phyloP scores from a whole-genome alignment of 2,797 vertebrate genomes.

The Sebastes cheni region DNA sequence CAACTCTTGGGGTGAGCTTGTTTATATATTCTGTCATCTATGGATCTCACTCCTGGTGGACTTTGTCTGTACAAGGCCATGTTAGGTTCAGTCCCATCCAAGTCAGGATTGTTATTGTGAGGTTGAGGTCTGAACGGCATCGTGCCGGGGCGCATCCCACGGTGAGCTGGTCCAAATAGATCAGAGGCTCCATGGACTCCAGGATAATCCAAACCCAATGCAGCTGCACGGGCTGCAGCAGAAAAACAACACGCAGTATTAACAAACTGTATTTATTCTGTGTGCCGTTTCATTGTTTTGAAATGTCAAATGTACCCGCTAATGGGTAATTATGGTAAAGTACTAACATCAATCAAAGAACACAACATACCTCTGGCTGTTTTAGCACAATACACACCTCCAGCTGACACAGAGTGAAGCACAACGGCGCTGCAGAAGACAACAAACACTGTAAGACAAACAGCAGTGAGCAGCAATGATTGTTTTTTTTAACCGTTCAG shows the following conservation, averaged over 20 bases:
- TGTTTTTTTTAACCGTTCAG: neutral
- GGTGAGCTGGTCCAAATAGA: slow-evolving; percentile 5
- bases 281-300: neutral
- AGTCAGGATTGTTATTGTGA: neutral
- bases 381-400: slow-evolving; percentile 73
- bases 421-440: slow-evolving; percentile 46
- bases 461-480: neutral
- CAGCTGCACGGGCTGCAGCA: slow-evolving; percentile 59
- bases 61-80: neutral
- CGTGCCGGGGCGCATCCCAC: neutral
- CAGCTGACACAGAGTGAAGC: slow-evolving; percentile 62
- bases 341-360: slow-evolving; percentile 12
- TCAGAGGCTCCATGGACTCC: slow-evolving; percentile 47
- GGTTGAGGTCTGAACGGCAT: neutral
- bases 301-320: slow-evolving; percentile 26
- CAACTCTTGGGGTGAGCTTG: slow-evolving; percentile 1
- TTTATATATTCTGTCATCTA: neutral
- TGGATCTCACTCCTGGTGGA: neutral
- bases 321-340: slow-evolving; percentile 39
- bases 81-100: neutral
- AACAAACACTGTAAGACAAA: slow-evolving; percentile 26
- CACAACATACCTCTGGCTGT: slow-evolving; percentile 70
- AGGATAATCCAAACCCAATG: slow-evolving; percentile 65
- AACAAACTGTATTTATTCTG: neutral
- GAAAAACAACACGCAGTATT: neutral